Conservation (phyloP, 2,113 vertebrate genomes). For the Engystomops pustulosus region DNA sequence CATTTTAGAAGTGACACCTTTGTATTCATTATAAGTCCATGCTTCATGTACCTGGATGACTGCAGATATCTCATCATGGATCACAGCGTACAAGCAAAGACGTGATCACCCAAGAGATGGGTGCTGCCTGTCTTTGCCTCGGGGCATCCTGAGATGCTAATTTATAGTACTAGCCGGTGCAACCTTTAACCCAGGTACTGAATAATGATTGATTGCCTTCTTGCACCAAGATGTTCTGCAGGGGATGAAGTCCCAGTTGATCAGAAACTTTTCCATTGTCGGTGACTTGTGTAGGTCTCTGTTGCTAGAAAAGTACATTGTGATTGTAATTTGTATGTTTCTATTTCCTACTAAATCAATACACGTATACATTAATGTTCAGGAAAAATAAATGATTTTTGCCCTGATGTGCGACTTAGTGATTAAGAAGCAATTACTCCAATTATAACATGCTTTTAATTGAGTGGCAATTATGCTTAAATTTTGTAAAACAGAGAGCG, state of each 20-base stretch:
- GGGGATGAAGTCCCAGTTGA: neutral
- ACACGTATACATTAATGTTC: constrained; percentile 15
- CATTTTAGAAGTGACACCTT: too few species aligned
- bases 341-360: constrained; percentile 1
- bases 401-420: constrained; percentile 10
- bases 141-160: neutral
- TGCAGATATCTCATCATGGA: neutral
- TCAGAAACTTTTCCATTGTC: neutral
- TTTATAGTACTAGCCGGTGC: neutral
- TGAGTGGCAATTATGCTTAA: constrained; percentile 17
- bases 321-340: constrained; percentile 19
- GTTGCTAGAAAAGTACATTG: neutral
- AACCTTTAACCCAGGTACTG: constrained; percentile 5
- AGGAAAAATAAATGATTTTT: constrained; percentile 13
- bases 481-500: constrained; percentile 1
- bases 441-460: constrained; percentile 22
- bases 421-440: constrained; percentile 16
- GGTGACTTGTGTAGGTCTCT: neutral
- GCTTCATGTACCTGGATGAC: neutral
- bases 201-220: neutral
- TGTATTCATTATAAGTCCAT: too few species aligned
- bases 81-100: neutral
- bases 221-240: constrained; percentile 12
- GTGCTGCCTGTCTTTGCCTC: neutral
- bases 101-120: neutral